A percentile compares a stretch with the other conserved stretches of the same genome.
Conservation (phyloP, 2,113 vertebrate genomes). For the Protobothrops mucrosquamatus region DNA sequence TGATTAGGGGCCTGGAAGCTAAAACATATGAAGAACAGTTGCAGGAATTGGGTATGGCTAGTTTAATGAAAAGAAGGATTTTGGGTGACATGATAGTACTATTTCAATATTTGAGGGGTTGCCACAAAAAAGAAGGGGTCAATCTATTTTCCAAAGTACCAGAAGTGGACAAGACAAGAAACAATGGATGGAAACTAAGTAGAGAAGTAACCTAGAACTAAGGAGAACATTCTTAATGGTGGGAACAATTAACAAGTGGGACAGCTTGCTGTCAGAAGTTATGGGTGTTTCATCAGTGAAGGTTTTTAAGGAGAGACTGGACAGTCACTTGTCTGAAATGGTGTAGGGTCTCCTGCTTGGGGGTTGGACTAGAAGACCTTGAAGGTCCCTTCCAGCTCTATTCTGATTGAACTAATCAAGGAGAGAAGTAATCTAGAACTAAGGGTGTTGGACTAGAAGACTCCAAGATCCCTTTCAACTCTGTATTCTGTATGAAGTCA, state of each 20-base stretch:
- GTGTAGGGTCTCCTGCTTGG: not conserved
- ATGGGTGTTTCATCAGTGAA: not conserved
- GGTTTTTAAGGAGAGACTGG: not conserved
- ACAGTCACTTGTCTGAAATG: not conserved
- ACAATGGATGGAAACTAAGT: not conserved
- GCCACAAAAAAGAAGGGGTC: not conserved
- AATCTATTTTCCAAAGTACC: not conserved
- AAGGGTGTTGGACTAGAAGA: not conserved
- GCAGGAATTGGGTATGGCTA: not conserved
- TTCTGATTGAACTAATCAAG: too few relatives aligned
- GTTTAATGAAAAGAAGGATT: not conserved
- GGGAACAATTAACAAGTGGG: not conserved
- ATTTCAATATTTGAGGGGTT: not conserved
- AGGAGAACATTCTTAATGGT: not conserved
- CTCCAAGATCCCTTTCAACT: not conserved
- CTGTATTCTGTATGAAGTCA: not conserved
- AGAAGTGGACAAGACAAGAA: not conserved
- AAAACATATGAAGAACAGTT: not conserved
- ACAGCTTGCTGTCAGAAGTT: not conserved
- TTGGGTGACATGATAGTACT: not conserved
- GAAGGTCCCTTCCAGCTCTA: too few relatives aligned
- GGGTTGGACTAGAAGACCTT: not conserved
- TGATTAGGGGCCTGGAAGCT: not conserved
- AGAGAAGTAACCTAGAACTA: not conserved
- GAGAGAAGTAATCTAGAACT: too few relatives aligned